Conservation (phyloP, 2,888 invertebrate species). For the Drosophila acutilabella region DNA sequence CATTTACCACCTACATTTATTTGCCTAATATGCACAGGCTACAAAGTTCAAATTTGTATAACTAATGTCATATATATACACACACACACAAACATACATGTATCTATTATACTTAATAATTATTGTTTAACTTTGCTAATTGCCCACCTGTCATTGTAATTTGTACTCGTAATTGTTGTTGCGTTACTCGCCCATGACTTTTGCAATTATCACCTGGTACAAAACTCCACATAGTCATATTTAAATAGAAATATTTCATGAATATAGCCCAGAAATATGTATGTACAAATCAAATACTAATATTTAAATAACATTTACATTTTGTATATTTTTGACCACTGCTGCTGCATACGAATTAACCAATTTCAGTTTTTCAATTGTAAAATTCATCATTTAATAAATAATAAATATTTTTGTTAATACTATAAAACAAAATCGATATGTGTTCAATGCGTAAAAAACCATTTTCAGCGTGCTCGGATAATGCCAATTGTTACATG, state of each 20-base stretch:
- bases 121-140: conserved; percentile 40
- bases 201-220: conserved; percentile 26
- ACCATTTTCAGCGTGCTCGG: conserved; percentile 53
- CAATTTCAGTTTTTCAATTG: conserved; percentile 29
- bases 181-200: conserved; percentile 52
- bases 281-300: conserved; percentile 16
- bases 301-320: conserved; percentile 32
- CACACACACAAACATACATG: conserved; percentile 16
- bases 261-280: conserved; percentile 37
- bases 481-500: conserved; percentile 83
- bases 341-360: conserved; percentile 7
- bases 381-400: conserved; percentile 45
- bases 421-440: conserved; percentile 22
- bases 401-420: conserved; percentile 54
- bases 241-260: neutral
- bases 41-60: conserved; percentile 76
- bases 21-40: conserved; percentile 61
- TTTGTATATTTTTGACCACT: conserved; percentile 8
- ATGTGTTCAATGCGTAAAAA: conserved; percentile 1
- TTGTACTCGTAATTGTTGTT: conserved; percentile 35
- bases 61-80: conserved; percentile 52
- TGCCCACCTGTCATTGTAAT: conserved; percentile 45
- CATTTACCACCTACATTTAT: conserved; percentile 10
- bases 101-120: conserved; percentile 40
- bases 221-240: conserved; percentile 5